Percentiles rank a stretch among this genome's conserved stretches.
phyloP scores from a whole-genome alignment of 2,113 vertebrate species.

The Perca schrenkii region DNA sequence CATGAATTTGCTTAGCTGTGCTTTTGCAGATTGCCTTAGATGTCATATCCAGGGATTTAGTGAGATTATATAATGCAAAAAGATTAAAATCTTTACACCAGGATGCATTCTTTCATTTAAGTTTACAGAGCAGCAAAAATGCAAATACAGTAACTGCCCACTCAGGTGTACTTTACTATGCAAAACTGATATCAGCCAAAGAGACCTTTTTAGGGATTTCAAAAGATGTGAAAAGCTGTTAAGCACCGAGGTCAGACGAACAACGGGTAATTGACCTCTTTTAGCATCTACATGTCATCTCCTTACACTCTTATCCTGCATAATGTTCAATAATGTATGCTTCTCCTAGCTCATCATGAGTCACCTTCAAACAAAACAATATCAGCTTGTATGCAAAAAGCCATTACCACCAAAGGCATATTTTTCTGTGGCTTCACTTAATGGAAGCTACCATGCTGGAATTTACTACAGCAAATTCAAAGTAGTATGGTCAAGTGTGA shows the following conservation, averaged over 20 bases:
- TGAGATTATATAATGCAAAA: no score
- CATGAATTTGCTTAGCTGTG: constrained; percentile 7
- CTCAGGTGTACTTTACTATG: constrained; percentile 4
- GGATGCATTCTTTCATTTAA: background rate
- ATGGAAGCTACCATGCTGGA: background rate
- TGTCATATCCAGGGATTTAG: constrained; percentile 1
- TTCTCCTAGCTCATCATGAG: background rate
- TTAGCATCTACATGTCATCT: background rate
- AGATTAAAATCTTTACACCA: no score
- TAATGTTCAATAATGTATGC: constrained; percentile 17
- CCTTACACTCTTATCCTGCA: background rate
- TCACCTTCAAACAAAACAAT: constrained; percentile 12
- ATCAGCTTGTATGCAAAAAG: background rate
- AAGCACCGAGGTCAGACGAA: background rate
- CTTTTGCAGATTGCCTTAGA: constrained; percentile 11
- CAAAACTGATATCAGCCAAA: constrained; percentile 9
- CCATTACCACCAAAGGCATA: background rate
- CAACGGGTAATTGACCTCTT: constrained; percentile 17
- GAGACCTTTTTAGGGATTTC: background rate
- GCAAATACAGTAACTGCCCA: constrained; percentile 11
- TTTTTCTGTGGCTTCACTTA: background rate
- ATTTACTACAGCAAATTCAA: background rate
- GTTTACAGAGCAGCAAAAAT: constrained; percentile 13
- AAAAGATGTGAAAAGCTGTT: constrained; percentile 18
- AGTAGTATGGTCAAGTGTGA: no score